Base-by-base conservation (phyloP, 2,113 vertebrate genomes). In the Atherinomorus stipes region DNA sequence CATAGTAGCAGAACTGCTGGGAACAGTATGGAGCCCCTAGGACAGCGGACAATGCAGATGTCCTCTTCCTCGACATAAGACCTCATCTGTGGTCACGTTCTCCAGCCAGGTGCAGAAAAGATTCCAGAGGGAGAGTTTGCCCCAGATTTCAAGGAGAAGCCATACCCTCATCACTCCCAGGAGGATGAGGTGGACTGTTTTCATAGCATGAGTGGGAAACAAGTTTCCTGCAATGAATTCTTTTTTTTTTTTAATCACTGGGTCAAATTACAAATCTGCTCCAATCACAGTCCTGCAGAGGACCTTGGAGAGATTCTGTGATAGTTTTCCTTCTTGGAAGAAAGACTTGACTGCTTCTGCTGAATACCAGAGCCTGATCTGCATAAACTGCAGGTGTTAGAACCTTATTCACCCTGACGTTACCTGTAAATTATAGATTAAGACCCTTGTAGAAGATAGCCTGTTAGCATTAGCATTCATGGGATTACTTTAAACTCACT, bases 91-190 rank as follows among this genome's bases (percentile, higher is more conserved):
- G 1, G 23, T 83, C 65, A 88, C 93, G 81, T 91, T 81, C 53
- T 93, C 92, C 80, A 90, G 67, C 60, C 77, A 93, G 84, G 74
- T 90, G 58, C 77, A 82, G 3, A 91, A 66, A 53, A 16, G 61
- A 72, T 92, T 63, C 93, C 90, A 53, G 23, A 77, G 28, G 93
- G 90, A 68, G 73, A 94, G 57, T 89, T 82, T 40, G 47, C 90
- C 83, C 93, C 89, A 61, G 90, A 94, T 84, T 94, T 94, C 71
- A 59, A 90, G 74, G 89, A 91, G 81, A 95, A 92, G 62, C 85
- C n/a, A n/a, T 85, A 65, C 83, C 4, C 90, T 74, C 0, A 21
- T 92, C 68, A 77, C 86, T 74, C 79, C 4, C 25, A 64, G 0
- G 0, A 94, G 60, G 84, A 89, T 95, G 56, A 81, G 76, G 74